These are phyloP conservation scores for Pseudeuparius sepicola DNA, from an alignment of 2,888 invertebrate genomes.

Conservation along the genomic window DNA sequence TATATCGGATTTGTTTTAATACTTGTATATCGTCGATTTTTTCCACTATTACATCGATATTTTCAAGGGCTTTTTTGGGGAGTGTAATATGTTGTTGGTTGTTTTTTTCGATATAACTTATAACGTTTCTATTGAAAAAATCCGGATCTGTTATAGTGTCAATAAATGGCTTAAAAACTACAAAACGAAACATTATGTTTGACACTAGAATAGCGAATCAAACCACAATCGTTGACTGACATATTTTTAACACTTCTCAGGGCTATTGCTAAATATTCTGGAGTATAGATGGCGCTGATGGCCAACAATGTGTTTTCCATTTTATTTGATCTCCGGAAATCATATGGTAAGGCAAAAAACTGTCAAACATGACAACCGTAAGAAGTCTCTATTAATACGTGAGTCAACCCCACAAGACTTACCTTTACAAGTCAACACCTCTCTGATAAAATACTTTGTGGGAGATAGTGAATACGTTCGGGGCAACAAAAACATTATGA, in stretches of 20 bases:
- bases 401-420: no score
- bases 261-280: no score
- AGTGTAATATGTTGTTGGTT: constrained; percentile 69
- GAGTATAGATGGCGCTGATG: no score
- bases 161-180: constrained; percentile 73
- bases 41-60: constrained; percentile 81
- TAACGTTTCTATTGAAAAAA: constrained; percentile 80
- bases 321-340: no score
- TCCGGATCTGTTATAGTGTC: constrained; percentile 82
- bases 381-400: no score
- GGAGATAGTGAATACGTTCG: constrained; percentile 70
- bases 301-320: no score
- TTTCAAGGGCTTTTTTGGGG: constrained; percentile 73
- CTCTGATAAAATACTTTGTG: constrained; percentile 68
- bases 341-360: no score
- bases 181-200: no score
- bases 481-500: constrained; percentile 73
- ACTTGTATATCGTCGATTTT: constrained; percentile 72
- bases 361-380: no score
- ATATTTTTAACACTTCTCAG: no score
- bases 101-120: constrained; percentile 73
- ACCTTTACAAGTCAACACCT: constrained; percentile 80
- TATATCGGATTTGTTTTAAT: constrained; percentile 73
- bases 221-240: no score
- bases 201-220: no score